Evolutionary conservation across 2,888 invertebrate genomes (phyloP).

Genomic region (Tethea ocularis): DNA sequence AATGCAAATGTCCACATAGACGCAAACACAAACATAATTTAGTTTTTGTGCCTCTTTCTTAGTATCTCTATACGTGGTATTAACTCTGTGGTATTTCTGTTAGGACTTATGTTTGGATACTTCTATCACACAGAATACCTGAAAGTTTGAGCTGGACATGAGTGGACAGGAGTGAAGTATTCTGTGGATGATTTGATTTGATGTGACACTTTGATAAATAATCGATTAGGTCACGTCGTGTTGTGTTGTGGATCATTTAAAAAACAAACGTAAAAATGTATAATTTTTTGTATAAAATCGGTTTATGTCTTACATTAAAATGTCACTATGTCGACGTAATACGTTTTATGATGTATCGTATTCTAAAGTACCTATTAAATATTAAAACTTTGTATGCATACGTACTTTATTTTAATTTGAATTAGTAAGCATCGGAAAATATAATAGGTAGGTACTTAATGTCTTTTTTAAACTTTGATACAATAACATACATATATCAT

Average conservation of each 20-base stretch:
- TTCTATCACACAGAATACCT: background rate
- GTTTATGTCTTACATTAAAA: slow-evolving; percentile 15
- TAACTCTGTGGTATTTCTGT: no score
- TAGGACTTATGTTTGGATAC: background rate
- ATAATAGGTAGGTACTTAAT: no score
- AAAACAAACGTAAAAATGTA: background rate
- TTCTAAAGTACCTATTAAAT: slow-evolving; percentile 8
- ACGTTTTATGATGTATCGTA: slow-evolving; percentile 7
- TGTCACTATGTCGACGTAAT: slow-evolving; percentile 17
- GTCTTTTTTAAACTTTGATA: no score
- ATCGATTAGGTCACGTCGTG: background rate
- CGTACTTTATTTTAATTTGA: background rate
- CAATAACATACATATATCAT: no score
- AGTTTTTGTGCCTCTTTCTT: no score
- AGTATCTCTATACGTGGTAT: no score
- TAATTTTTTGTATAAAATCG: background rate
- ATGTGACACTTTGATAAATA: background rate
- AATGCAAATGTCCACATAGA: no score
- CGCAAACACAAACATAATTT: no score
- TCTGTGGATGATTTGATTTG: background rate
- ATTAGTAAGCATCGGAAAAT: no score
- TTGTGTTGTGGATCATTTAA: background rate
- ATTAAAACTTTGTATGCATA: slow-evolving; percentile 6
- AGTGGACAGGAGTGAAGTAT: background rate
- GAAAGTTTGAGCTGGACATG: background rate